phyloP scores from a whole-genome alignment of 2,888 invertebrate species.

The Ischnura elegans region DNA sequence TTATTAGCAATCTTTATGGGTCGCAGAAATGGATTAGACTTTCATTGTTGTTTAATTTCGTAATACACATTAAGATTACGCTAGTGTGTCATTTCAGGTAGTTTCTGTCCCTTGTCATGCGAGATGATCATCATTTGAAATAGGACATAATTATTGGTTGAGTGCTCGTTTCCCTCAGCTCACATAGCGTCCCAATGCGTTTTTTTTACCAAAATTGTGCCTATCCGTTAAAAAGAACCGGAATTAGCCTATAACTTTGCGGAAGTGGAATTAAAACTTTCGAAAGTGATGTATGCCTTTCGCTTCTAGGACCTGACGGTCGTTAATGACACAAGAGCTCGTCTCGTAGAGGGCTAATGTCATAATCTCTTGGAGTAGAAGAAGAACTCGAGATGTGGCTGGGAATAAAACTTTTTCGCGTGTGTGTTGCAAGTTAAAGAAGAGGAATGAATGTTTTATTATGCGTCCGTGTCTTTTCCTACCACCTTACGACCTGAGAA shows the following conservation, averaged over 20 bases:
- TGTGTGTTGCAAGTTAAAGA: neutral
- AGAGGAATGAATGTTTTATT: neutral
- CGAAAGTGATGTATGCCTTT: neutral
- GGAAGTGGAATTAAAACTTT: neutral
- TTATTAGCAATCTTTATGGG: too few relatives aligned
- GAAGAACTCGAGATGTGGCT: neutral
- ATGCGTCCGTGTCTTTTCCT: neutral
- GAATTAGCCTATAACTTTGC: neutral
- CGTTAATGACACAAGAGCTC: constrained; percentile 11
- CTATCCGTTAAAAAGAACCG: too few relatives aligned
- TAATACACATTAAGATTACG: too few relatives aligned
- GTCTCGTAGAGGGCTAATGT: neutral
- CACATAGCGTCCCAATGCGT: too few relatives aligned
- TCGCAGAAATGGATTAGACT: too few relatives aligned
- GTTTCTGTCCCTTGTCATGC: too few relatives aligned
- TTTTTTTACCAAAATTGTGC: too few relatives aligned
- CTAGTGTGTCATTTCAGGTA: too few relatives aligned
- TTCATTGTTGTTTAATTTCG: too few relatives aligned
- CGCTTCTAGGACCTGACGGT: neutral
- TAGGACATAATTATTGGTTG: too few relatives aligned
- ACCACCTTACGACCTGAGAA: neutral
- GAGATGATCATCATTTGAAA: too few relatives aligned
- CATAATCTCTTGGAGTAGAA: constrained; percentile 5
- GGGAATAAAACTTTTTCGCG: neutral
- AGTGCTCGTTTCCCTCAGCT: too few relatives aligned